Conservation (phyloP, 2,888 invertebrate genomes). For the Caenorhabditis drosophilae region DNA sequence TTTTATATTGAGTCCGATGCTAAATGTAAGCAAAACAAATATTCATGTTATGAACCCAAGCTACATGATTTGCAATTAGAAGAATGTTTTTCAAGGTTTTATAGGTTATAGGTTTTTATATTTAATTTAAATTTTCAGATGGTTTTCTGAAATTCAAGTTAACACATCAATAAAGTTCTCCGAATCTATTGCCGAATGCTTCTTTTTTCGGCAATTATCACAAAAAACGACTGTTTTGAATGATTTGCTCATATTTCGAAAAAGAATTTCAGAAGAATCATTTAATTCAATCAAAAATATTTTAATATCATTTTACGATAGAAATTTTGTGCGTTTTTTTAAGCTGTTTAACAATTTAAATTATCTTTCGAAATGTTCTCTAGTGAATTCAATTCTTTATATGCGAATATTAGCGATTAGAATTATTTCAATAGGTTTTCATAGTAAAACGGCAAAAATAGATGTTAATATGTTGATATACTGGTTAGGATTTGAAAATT, state of each 20-base stretch:
- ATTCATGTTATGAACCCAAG: slow-evolving; percentile 38
- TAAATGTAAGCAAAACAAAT: slow-evolving; percentile 14
- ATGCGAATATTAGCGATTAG: slow-evolving; percentile 25
- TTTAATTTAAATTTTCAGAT: slow-evolving; percentile 12
- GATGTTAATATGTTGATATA: slow-evolving; percentile 7
- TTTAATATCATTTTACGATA: slow-evolving; percentile 12
- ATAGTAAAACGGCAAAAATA: slow-evolving; percentile 14
- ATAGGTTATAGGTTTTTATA: neutral
- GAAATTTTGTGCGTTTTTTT: slow-evolving; percentile 31
- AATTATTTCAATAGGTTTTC: slow-evolving; percentile 30
- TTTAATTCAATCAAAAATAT: slow-evolving; percentile 8
- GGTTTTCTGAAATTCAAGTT: neutral
- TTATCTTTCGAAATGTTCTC: slow-evolving; percentile 6
- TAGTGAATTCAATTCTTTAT: slow-evolving; percentile 15
- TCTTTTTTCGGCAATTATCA: slow-evolving; percentile 18
- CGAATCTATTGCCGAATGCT: slow-evolving; percentile 8
- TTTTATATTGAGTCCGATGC: slow-evolving; percentile 46
- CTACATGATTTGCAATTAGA: slow-evolving; percentile 48
- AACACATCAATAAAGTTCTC: neutral
- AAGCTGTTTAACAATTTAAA: slow-evolving; percentile 6
- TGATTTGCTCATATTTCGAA: slow-evolving; percentile 10
- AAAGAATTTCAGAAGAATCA: neutral
- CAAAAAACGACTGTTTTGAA: slow-evolving; percentile 14
- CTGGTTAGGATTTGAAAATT: slow-evolving; percentile 21
- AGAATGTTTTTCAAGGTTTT: slow-evolving; percentile 48